phyloP scores from a whole-genome alignment of 1,140 invertebrate genomes.

The Trigoniulus corallinus region DNA sequence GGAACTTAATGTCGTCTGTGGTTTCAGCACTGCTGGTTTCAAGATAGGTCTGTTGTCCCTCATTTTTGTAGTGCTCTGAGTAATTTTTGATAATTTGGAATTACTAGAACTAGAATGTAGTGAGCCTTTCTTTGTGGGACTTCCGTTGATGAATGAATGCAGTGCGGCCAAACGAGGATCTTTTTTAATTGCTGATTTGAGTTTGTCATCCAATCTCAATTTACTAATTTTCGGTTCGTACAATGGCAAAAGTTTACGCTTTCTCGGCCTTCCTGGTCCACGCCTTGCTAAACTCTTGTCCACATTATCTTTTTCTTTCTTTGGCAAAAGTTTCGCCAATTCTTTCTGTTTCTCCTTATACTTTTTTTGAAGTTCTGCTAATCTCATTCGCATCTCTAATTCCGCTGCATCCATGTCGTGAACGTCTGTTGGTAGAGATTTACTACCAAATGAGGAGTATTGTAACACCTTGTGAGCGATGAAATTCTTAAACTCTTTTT shows the following conservation, averaged over 20 bases:
- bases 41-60: too few relatives aligned
- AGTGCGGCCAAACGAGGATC: too few relatives aligned
- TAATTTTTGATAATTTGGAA: too few relatives aligned
- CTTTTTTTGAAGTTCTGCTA: slow-evolving; percentile 60
- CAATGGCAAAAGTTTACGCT: slow-evolving; percentile 15
- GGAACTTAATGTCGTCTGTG: too few relatives aligned
- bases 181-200: too few relatives aligned
- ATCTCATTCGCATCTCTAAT: slow-evolving; percentile 53
- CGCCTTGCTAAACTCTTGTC: slow-evolving; percentile 14
- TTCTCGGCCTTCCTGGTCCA: slow-evolving; percentile 26
- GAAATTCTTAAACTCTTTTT: slow-evolving; percentile 30
- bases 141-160: too few relatives aligned
- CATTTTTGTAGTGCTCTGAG: too few relatives aligned
- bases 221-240: too few relatives aligned
- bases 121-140: too few relatives aligned
- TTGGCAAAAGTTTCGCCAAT: slow-evolving; percentile 40
- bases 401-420: slow-evolving; percentile 53
- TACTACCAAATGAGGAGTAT: not conserved
- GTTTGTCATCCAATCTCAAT: too few relatives aligned
- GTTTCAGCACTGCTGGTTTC: too few relatives aligned
- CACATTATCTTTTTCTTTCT: slow-evolving; percentile 19
- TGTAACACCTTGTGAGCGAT: slow-evolving; percentile 23
- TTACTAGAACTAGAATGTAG: too few relatives aligned
- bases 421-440: not conserved
- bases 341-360: slow-evolving; percentile 69